A percentile compares a stretch with the other conserved stretches of the same genome.
phyloP scores from a whole-genome alignment of 2,888 invertebrate species.

The Branchellion lobata region DNA sequence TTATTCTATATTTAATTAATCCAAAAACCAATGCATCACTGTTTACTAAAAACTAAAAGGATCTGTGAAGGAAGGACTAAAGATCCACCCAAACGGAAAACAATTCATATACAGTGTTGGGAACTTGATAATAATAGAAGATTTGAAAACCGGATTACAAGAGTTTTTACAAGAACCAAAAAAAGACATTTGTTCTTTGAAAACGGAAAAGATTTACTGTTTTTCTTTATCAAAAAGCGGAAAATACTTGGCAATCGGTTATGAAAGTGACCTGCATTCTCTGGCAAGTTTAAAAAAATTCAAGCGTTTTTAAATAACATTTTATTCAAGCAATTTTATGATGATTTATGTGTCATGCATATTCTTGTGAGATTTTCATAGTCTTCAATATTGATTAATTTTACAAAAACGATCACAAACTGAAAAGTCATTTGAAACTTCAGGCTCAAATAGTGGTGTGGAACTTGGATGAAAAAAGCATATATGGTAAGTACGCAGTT shows the following conservation, averaged over 20 bases:
- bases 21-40: no score
- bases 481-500: constrained; percentile 73
- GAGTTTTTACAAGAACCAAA: constrained; percentile 57
- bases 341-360: no score
- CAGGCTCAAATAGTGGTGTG: background rate
- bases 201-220: constrained; percentile 61
- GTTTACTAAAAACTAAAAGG: no score
- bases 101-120: constrained; percentile 63
- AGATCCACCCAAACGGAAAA: constrained; percentile 61
- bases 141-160: constrained; percentile 57
- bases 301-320: background rate
- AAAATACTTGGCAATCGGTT: constrained; percentile 79
- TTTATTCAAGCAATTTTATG: background rate
- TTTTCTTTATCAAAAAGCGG: constrained; percentile 69
- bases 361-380: no score
- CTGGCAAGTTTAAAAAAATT: background rate
- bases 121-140: constrained; percentile 61
- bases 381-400: no score
- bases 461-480: constrained; percentile 52
- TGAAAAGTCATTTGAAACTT: no score
- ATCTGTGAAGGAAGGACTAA: constrained; percentile 55
- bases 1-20: no score
- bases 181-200: constrained; percentile 48
- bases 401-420: no score
- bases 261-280: background rate